These are phyloP conservation scores for Drosophila setifemur DNA, from an alignment of 1,140 invertebrate species.

Conservation along the genomic window DNA sequence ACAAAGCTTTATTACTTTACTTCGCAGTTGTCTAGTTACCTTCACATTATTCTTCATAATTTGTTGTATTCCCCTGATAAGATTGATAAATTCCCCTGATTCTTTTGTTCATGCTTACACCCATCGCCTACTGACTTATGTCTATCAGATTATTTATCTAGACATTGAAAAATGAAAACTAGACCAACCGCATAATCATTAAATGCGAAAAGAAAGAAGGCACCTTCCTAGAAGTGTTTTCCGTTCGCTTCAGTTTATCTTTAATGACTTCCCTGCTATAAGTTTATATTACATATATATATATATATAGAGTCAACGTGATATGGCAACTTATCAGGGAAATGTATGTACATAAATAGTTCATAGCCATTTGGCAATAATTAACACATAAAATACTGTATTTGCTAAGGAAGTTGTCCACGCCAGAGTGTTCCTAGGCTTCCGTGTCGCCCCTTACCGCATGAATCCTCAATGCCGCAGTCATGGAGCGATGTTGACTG, in stretches of 20 bases:
- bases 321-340: conserved; percentile 56
- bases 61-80: background rate
- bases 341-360: conserved; percentile 25
- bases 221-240: background rate
- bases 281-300: conserved; percentile 46
- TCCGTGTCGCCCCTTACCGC: conserved; percentile 30
- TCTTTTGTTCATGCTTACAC: background rate
- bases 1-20: too few species aligned
- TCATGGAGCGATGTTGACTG: conserved; percentile 64
- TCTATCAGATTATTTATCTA: conserved; percentile 19
- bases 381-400: conserved; percentile 72
- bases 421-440: conserved; percentile 42
- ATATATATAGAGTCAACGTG: conserved; percentile 54
- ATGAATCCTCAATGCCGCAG: conserved; percentile 44
- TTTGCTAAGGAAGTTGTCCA: conserved; percentile 60
- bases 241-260: background rate
- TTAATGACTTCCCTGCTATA: conserved; percentile 16
- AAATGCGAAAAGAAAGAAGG: background rate
- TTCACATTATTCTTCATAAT: too few species aligned
- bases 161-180: conserved; percentile 3
- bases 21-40: too few species aligned
- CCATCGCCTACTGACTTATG: background rate
- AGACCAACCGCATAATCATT: background rate
- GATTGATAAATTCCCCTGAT: background rate
- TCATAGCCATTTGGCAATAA: conserved; percentile 15